Conservation (phyloP, 1,140 invertebrate genomes). For the Tachypleus tridentatus region DNA sequence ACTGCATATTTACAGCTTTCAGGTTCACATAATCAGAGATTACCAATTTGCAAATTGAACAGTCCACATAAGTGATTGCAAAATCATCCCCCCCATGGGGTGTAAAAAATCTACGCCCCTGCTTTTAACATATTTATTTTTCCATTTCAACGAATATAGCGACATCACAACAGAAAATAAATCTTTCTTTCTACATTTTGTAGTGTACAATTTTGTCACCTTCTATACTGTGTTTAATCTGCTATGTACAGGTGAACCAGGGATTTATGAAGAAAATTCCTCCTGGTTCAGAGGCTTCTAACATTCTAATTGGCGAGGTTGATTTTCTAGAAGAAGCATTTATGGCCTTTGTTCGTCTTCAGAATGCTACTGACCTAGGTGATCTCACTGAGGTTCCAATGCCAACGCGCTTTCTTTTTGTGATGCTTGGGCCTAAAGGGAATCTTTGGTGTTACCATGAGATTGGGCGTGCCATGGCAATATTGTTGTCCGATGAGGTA, state of each 20-base stretch:
- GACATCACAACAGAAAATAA: too few species aligned
- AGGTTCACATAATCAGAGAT: too few species aligned
- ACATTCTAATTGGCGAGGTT: conserved; percentile 32
- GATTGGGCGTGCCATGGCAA: conserved; percentile 31
- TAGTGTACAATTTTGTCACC: too few species aligned
- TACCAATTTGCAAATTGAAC: too few species aligned
- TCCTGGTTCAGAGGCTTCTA: conserved; percentile 31
- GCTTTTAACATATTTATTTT: too few species aligned
- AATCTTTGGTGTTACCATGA: conserved; percentile 24
- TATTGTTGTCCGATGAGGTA: conserved; percentile 31
- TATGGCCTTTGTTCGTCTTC: conserved; percentile 29
- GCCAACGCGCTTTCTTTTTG: conserved; percentile 32
- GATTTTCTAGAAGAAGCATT: conserved; percentile 28
- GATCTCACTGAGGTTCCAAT: conserved; percentile 33
- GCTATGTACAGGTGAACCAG: conserved; percentile 24
- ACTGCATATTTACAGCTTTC: too few species aligned
- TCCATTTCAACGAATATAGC: too few species aligned
- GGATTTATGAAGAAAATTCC: conserved; percentile 33
- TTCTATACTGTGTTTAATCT: too few species aligned
- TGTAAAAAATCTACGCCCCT: too few species aligned
- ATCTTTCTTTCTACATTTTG: too few species aligned
- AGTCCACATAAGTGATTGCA: too few species aligned
- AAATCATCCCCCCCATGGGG: too few species aligned
- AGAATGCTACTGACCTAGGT: conserved; percentile 24
- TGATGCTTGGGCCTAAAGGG: conserved; percentile 28